These are phyloP conservation scores for Orchesella flavescens DNA, from an alignment of 2,888 invertebrate genomes.

Conservation along the genomic window DNA sequence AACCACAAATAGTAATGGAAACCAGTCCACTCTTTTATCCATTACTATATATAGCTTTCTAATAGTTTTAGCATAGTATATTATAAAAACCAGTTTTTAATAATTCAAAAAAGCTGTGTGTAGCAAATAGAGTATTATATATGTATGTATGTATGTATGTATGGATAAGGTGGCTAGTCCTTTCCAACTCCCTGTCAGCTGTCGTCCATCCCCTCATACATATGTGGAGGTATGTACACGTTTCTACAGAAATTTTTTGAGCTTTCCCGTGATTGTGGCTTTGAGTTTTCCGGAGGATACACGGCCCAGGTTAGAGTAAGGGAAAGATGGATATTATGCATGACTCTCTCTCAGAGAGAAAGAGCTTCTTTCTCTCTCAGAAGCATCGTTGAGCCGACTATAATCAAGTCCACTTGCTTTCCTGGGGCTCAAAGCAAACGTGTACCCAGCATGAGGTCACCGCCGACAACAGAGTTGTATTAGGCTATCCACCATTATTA, in stretches of 20 bases:
- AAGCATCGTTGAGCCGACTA: background rate
- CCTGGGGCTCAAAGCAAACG: conserved; percentile 37
- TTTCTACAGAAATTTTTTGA: background rate
- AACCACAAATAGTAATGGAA: background rate
- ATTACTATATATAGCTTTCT: too few species aligned
- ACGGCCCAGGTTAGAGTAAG: background rate
- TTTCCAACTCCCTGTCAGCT: too few species aligned
- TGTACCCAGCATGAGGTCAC: conserved; percentile 46
- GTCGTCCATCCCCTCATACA: too few species aligned
- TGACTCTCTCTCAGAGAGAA: background rate
- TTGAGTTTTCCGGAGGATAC: conserved; percentile 2
- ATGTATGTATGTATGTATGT: too few species aligned
- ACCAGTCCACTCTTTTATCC: too few species aligned
- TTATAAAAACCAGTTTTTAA: too few species aligned
- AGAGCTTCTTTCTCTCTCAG: background rate
- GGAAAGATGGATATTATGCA: conserved; percentile 18
- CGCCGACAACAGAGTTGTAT: conserved; percentile 11
- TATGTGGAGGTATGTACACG: too few species aligned
- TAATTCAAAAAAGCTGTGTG: too few species aligned
- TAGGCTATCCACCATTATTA: conserved; percentile 24
- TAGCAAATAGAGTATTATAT: too few species aligned
- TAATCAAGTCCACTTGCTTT: conserved; percentile 42
- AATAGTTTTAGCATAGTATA: too few species aligned
- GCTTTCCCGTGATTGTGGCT: background rate
- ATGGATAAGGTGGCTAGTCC: too few species aligned